Conservation (phyloP, 1,140 invertebrate species). For the Gonatopus flavifemur region DNA sequence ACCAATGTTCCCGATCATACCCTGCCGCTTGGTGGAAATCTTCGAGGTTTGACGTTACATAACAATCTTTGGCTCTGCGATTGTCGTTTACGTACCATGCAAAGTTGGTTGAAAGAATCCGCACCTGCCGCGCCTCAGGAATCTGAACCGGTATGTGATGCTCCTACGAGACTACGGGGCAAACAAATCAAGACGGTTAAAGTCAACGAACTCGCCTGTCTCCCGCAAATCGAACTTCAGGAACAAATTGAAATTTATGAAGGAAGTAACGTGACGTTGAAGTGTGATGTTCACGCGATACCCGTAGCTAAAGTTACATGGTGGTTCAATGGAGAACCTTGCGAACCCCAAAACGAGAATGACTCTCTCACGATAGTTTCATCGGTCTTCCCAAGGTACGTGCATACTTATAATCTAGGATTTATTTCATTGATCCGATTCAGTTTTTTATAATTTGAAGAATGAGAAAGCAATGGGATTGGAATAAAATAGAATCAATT, state of each 20-base stretch:
- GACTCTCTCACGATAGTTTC: conserved; percentile 32
- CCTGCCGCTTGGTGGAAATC: conserved; percentile 64
- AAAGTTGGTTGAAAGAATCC: conserved; percentile 76
- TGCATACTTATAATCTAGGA: too few relatives aligned
- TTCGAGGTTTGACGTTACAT: conserved; percentile 79
- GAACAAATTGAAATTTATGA: conserved; percentile 67
- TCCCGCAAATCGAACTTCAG: conserved; percentile 71
- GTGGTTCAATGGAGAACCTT: conserved; percentile 73
- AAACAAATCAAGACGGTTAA: conserved; percentile 70
- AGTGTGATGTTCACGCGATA: conserved; percentile 75
- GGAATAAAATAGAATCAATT: too few relatives aligned
- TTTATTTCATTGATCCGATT: too few relatives aligned
- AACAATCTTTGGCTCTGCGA: conserved; percentile 89
- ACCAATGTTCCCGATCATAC: conserved; percentile 60
- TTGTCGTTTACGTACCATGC: conserved; percentile 75
- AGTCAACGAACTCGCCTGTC: conserved; percentile 76
- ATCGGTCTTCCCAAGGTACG: conserved; percentile 17
- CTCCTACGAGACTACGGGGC: conserved; percentile 68
- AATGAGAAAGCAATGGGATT: too few relatives aligned
- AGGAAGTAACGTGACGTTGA: conserved; percentile 76
- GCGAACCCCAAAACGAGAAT: conserved; percentile 47
- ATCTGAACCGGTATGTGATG: conserved; percentile 71
- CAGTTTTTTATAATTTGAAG: too few relatives aligned
- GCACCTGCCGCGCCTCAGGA: conserved; percentile 62
- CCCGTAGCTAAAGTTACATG: conserved; percentile 78